A percentile compares a stretch with the other conserved stretches of the same genome.
Conservation (phyloP, 2,113 vertebrate species). For the Eolophus roseicapilla region DNA sequence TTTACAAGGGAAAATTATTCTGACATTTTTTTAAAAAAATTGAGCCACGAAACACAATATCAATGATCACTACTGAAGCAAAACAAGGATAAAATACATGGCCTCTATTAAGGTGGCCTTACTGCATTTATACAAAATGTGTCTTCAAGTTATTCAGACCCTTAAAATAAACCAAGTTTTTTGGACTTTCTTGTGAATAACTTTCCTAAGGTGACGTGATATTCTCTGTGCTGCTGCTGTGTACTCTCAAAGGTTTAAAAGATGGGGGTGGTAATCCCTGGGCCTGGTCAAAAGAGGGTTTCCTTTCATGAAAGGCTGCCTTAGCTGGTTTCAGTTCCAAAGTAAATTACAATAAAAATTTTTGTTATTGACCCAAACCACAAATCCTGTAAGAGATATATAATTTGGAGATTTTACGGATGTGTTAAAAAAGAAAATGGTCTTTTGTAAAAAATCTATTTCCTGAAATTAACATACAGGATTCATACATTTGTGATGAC, state of each 20-base stretch:
- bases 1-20: background rate
- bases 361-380: background rate
- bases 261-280: background rate
- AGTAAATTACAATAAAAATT: background rate
- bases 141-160: background rate
- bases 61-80: background rate
- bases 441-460: background rate
- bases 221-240: rapidly evolving
- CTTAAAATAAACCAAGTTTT: background rate
- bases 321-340: background rate
- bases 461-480: background rate
- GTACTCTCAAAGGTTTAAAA: background rate
- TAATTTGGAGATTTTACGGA: background rate
- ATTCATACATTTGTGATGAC: background rate
- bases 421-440: rapidly evolving
- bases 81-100: background rate
- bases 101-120: rapidly evolving
- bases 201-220: background rate
- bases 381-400: background rate
- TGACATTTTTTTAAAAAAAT: background rate
- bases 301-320: background rate
- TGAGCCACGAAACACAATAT: background rate
- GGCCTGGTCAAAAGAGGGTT: background rate
- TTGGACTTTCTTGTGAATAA: background rate
- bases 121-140: rapidly evolving